Evolutionary conservation across 1,140 invertebrate genomes (phyloP).

Genomic region (Anadara kagoshimensis): DNA sequence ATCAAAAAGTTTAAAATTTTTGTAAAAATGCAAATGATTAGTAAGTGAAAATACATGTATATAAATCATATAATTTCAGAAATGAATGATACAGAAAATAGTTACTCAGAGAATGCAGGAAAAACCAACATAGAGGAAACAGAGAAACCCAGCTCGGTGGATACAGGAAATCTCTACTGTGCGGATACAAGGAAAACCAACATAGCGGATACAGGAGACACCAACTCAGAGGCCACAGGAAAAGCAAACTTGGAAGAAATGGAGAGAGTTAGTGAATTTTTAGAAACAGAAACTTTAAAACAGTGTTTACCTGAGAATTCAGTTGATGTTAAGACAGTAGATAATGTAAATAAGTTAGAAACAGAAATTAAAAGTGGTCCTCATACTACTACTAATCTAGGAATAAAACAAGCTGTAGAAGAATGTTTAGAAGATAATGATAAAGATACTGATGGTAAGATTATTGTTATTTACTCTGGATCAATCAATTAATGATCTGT

Average conservation of each 20-base stretch:
- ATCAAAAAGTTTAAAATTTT: no score
- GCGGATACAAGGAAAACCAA: no score
- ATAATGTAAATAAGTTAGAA: neutral
- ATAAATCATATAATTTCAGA: neutral
- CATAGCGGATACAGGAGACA: no score
- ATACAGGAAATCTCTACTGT: no score
- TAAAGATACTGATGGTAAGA: neutral
- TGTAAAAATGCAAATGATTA: no score
- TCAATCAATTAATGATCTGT: no score
- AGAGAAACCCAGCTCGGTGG: no score
- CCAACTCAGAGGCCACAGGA: no score
- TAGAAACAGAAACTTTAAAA: slow-evolving; percentile 48
- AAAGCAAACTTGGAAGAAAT: slow-evolving; percentile 6
- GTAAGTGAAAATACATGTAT: no score
- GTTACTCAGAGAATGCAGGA: no score
- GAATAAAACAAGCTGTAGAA: slow-evolving; percentile 68
- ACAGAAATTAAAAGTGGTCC: slow-evolving; percentile 4
- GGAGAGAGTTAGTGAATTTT: slow-evolving; percentile 26
- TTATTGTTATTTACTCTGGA: no score
- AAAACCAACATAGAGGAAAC: slow-evolving; percentile 3
- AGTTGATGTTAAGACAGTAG: slow-evolving; percentile 8
- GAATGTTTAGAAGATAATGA: slow-evolving; percentile 63
- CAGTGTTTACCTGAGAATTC: slow-evolving; percentile 28
- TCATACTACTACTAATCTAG: slow-evolving; percentile 72
- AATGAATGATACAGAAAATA: no score